Conservation (phyloP, 2,888 invertebrate species). For the Leucania comma region DNA sequence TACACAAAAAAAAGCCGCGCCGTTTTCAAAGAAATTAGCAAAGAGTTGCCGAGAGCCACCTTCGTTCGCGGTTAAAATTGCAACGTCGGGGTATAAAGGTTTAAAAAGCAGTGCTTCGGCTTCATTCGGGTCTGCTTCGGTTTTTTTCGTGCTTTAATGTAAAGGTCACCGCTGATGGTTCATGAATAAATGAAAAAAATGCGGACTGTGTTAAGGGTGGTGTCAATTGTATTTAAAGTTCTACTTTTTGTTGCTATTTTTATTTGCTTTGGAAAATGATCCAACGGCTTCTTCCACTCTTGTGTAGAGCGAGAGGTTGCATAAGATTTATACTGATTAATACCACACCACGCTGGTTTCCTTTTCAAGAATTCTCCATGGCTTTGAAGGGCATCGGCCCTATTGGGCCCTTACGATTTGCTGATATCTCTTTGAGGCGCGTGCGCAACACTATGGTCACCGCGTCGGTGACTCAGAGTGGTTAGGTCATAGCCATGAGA, state of each 20-base stretch:
- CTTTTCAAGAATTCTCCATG: too few species aligned
- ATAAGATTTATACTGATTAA: too few species aligned
- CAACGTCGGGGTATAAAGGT: constrained; percentile 15
- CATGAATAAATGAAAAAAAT: constrained; percentile 49
- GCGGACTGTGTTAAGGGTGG: not conserved
- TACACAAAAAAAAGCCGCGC: not conserved
- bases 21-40: constrained; percentile 6
- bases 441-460: too few species aligned
- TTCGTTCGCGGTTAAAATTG: constrained; percentile 21
- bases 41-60: not conserved
- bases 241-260: not conserved
- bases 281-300: too few species aligned
- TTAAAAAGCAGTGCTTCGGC: constrained; percentile 19
- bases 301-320: too few species aligned
- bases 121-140: constrained; percentile 6
- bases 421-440: too few species aligned
- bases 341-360: too few species aligned
- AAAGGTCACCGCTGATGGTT: constrained; percentile 3
- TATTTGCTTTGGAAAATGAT: too few species aligned
- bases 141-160: constrained; percentile 15
- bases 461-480: too few species aligned
- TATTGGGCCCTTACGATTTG: too few species aligned
- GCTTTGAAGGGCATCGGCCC: too few species aligned
- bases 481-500: not conserved
- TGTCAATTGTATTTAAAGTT: constrained; percentile 18